These are phyloP conservation scores for Zaprionus lineosus DNA, from an alignment of 2,888 invertebrate species.

Conservation along the genomic window DNA sequence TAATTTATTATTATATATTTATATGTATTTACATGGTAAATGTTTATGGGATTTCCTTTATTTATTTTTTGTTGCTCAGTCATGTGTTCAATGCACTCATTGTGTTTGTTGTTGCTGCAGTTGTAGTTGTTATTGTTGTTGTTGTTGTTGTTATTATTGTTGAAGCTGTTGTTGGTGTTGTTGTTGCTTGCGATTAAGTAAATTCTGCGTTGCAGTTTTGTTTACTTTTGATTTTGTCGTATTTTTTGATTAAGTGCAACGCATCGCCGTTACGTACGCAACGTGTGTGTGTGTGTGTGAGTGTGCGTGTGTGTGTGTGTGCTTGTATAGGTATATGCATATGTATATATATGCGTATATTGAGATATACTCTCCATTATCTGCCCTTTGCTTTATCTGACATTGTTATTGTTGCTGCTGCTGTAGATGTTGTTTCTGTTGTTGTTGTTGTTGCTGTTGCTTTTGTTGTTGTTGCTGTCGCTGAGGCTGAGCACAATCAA, in stretches of 20 bases:
- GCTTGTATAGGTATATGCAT: slow-evolving; percentile 11
- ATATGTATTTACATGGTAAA: slow-evolving; percentile 29
- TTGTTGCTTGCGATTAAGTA: slow-evolving; percentile 56
- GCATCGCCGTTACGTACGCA: no score
- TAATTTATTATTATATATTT: slow-evolving; percentile 2
- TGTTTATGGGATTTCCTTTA: slow-evolving; percentile 59
- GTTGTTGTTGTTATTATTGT: slow-evolving; percentile 20
- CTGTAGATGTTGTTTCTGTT: slow-evolving; percentile 31
- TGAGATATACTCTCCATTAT: slow-evolving; percentile 55
- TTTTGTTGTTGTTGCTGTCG: slow-evolving; percentile 12
- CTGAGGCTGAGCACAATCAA: slow-evolving; percentile 60
- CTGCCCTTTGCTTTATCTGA: slow-evolving; percentile 58
- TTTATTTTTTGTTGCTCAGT: slow-evolving; percentile 52
- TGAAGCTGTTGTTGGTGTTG: slow-evolving; percentile 22
- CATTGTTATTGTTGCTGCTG: slow-evolving; percentile 22
- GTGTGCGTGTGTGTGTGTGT: slow-evolving; percentile 21
- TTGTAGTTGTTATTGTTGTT: slow-evolving; percentile 15
- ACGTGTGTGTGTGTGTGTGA: no score
- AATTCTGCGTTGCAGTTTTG: slow-evolving; percentile 70
- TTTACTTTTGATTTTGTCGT: slow-evolving; percentile 77
- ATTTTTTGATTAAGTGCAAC: slow-evolving; percentile 72
- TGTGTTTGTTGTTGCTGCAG: slow-evolving; percentile 10
- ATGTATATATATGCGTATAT: slow-evolving; percentile 12
- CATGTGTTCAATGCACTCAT: slow-evolving; percentile 73
- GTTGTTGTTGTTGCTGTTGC: slow-evolving; percentile 38